Conservation (phyloP, 2,113 vertebrate genomes). For the Gopherus evgoodei region DNA sequence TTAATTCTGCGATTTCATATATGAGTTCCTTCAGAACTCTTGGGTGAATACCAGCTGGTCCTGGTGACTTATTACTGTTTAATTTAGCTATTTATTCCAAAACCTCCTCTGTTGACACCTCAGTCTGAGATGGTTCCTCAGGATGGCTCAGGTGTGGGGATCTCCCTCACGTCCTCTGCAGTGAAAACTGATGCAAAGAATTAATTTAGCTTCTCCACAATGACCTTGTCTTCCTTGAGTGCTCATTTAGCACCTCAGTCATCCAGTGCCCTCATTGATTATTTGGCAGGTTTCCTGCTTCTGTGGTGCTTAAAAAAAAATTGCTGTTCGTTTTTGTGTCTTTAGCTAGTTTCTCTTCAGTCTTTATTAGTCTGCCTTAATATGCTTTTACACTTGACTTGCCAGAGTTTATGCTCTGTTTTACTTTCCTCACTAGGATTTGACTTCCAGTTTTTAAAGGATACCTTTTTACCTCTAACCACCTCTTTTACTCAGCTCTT, state of each 20-base stretch:
- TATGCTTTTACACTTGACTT: not conserved
- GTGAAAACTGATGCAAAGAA: not conserved
- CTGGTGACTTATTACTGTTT: not conserved
- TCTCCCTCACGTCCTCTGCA: not conserved
- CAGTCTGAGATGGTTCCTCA: not conserved
- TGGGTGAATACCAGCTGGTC: not conserved
- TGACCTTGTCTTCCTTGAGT: not conserved
- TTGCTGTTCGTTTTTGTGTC: not conserved
- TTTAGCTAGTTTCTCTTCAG: not conserved
- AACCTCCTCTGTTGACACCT: not conserved
- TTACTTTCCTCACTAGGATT: not conserved
- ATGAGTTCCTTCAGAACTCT: not conserved
- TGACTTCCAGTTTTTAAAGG: not conserved
- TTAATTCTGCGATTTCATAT: not conserved
- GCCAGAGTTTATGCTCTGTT: not conserved
- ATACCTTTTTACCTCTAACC: not conserved
- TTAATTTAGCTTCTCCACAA: not conserved
- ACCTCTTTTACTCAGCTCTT: not conserved
- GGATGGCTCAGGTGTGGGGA: not conserved
- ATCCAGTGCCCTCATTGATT: not conserved
- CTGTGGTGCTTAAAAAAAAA: not conserved
- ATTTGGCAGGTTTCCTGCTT: not conserved
- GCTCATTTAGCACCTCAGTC: not conserved
- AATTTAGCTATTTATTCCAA: not conserved
- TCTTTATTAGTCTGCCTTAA: not conserved